phyloP scores from a whole-genome alignment of 30 jellyfish, hydroid and myxozoan genomes.

The Aurelia aurita complex sp. Pacific region DNA sequence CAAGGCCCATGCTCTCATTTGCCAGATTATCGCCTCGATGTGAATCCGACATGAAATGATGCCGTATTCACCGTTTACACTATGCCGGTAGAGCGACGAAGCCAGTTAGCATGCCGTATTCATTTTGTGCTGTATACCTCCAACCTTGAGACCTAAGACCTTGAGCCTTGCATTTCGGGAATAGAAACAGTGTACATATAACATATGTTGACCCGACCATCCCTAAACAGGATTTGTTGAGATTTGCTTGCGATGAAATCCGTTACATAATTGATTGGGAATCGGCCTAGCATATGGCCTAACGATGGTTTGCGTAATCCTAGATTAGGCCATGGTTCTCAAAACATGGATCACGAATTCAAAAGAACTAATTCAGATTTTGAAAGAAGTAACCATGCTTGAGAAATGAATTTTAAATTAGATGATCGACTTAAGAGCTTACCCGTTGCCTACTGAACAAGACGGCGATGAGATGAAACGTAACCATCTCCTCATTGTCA shows the following conservation, averaged over 20 bases:
- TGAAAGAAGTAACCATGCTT: conserved; percentile 3
- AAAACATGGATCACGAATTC: conserved; percentile 41
- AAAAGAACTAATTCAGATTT: conserved; percentile 1
- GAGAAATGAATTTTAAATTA: no score
- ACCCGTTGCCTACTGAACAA: conserved; percentile 12
- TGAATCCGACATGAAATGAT: no score
- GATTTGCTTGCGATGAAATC: conserved; percentile 3
- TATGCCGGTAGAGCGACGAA: no score
- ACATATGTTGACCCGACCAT: conserved; percentile 42
- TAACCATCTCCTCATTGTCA: not conserved
- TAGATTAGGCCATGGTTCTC: conserved; percentile 26
- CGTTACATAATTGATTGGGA: conserved; percentile 21
- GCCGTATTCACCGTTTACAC: no score
- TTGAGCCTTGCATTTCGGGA: not conserved
- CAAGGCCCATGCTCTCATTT: no score
- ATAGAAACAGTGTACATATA: conserved; percentile 10
- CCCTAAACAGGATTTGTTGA: conserved; percentile 27
- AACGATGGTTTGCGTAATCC: conserved; percentile 27
- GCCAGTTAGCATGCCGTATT: no score
- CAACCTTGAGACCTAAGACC: no score
- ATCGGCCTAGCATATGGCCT: conserved; percentile 39
- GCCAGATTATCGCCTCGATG: no score
- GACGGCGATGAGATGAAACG: not conserved
- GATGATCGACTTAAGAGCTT: no score
- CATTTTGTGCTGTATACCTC: no score